phyloP scores from a whole-genome alignment of 2,888 invertebrate species.

The Caradrina kadenii region DNA sequence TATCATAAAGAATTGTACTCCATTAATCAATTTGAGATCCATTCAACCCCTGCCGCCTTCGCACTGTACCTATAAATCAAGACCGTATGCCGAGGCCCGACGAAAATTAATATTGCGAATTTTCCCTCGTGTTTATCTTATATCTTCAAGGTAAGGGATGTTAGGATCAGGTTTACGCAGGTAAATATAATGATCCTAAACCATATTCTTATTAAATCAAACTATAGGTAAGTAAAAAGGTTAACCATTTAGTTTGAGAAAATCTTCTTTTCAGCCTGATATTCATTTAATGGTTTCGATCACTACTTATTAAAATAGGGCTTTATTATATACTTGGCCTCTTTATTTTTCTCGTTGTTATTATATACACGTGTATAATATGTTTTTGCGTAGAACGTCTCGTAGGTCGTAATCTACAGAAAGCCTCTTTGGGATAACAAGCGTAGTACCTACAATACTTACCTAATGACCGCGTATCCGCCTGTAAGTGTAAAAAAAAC shows the following conservation, averaged over 20 bases:
- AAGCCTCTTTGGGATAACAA: constrained; percentile 39
- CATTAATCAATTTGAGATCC: constrained; percentile 57
- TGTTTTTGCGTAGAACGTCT: background rate
- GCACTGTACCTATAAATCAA: constrained; percentile 50
- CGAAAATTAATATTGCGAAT: constrained; percentile 52
- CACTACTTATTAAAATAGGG: constrained; percentile 1
- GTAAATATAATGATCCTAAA: constrained; percentile 2
- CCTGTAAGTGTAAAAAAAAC: constrained; percentile 9
- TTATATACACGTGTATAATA: background rate
- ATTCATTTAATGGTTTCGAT: background rate
- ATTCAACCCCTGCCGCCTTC: constrained; percentile 35
- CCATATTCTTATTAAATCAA: constrained; percentile 16
- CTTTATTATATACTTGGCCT: constrained; percentile 7
- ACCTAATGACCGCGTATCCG: background rate
- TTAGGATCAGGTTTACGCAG: constrained; percentile 32
- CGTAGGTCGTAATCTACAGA: constrained; percentile 17
- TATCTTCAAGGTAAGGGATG: constrained; percentile 36
- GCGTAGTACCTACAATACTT: constrained; percentile 11
- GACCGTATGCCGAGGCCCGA: constrained; percentile 30
- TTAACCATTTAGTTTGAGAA: background rate
- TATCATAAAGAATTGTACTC: constrained; percentile 53
- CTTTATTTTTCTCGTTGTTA: background rate
- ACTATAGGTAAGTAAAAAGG: background rate
- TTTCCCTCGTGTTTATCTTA: constrained; percentile 39
- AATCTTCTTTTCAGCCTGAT: constrained; percentile 24